Conservation (phyloP, 2,888 invertebrate species). For the Netelia virgata region DNA sequence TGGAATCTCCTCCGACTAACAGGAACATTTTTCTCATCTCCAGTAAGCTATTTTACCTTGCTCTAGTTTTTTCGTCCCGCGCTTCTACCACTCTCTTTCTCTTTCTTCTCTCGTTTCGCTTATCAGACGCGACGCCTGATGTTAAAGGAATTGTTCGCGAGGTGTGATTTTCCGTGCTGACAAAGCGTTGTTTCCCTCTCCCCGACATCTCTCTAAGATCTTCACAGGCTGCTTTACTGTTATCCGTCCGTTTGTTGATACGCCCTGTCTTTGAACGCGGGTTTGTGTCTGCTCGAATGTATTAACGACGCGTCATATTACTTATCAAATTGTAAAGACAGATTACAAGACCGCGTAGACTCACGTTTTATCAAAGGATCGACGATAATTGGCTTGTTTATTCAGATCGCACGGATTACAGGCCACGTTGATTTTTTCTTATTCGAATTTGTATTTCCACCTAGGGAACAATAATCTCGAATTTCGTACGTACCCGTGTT, state of each 20-base stretch:
- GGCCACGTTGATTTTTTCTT: background rate
- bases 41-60: background rate
- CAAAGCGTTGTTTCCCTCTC: slow-evolving; percentile 64
- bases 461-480: slow-evolving; percentile 25
- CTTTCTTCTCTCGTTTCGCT: slow-evolving; percentile 28
- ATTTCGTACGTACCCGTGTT: background rate
- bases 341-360: slow-evolving; percentile 33
- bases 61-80: slow-evolving; percentile 33
- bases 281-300: background rate
- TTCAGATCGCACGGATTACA: slow-evolving; percentile 9
- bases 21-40: no score
- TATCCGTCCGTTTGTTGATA: background rate
- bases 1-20: no score
- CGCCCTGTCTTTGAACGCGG: background rate
- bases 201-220: slow-evolving; percentile 17
- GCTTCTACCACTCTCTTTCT: slow-evolving; percentile 25
- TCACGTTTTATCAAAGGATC: slow-evolving; percentile 23
- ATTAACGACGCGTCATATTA: slow-evolving; percentile 41
- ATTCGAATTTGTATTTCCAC: background rate
- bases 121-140: slow-evolving; percentile 56
- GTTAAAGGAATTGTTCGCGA: slow-evolving; percentile 51
- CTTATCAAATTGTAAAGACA: slow-evolving; percentile 54
- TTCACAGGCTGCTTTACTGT: background rate
- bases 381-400: slow-evolving; percentile 42
- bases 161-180: slow-evolving; percentile 67